These are phyloP conservation scores for Xiphophorus hellerii DNA, from an alignment of 2,113 vertebrate genomes.

Conservation along the genomic window DNA sequence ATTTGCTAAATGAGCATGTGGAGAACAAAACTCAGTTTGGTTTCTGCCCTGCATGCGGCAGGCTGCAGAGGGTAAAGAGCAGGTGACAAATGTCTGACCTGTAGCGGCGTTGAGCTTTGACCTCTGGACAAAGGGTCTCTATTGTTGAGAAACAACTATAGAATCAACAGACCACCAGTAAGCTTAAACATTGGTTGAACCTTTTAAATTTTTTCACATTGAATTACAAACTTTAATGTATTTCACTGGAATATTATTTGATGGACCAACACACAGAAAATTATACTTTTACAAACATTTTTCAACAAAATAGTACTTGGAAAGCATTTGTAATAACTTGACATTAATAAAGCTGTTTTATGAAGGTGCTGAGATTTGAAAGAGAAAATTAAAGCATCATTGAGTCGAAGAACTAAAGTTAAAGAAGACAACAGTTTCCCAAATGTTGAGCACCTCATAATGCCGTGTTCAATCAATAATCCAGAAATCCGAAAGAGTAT, in stretches of 20 bases:
- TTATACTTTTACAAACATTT: not conserved
- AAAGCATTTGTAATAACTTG: not conserved
- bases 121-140: conserved; percentile 64
- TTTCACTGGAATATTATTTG: not conserved
- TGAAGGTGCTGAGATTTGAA: not conserved
- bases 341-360: not conserved
- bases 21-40: conserved; percentile 13
- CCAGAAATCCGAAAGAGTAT: too few relatives aligned
- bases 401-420: too few relatives aligned
- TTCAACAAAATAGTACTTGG: not conserved
- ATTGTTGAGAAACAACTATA: conserved; percentile 60
- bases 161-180: conserved; percentile 22
- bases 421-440: too few relatives aligned
- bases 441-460: too few relatives aligned
- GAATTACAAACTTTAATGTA: not conserved
- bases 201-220: not conserved
- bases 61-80: conserved; percentile 46
- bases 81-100: conserved; percentile 67
- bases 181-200: not conserved
- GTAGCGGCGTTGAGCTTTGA: conserved; percentile 50
- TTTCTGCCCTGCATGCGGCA: conserved; percentile 9
- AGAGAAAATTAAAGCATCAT: too few relatives aligned
- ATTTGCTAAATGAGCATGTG: too few relatives aligned
- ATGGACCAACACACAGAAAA: not conserved
- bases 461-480: too few relatives aligned